phyloP scores from a whole-genome alignment of 2,888 invertebrate species.

The Agrenia bidenticulata region DNA sequence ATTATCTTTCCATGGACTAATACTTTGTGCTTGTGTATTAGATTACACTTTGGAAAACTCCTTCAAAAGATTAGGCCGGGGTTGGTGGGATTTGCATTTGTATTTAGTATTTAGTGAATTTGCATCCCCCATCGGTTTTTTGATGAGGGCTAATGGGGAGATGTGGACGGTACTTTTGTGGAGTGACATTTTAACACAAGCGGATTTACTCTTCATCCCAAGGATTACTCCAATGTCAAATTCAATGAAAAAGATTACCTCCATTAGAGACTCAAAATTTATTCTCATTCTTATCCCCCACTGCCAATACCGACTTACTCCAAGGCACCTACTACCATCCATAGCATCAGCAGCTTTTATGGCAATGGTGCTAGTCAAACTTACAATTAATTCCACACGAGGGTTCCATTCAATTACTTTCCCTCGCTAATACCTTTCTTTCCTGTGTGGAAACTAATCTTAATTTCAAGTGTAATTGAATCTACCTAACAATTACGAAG shows the following conservation, averaged over 20 bases:
- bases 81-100: too few relatives aligned
- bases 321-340: not conserved
- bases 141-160: conserved; percentile 6
- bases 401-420: too few relatives aligned
- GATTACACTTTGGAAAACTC: too few relatives aligned
- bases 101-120: not conserved
- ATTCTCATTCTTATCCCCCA: not conserved
- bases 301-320: not conserved
- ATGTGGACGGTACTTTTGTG: conserved; percentile 27
- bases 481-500: too few relatives aligned
- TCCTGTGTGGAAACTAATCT: too few relatives aligned
- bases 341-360: not conserved
- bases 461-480: too few relatives aligned
- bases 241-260: conserved; percentile 51
- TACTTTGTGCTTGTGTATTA: too few relatives aligned
- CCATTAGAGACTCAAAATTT: conserved; percentile 43
- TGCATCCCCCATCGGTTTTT: not conserved
- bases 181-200: conserved; percentile 53
- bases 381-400: too few relatives aligned
- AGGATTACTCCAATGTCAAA: conserved; percentile 51
- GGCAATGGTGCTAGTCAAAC: too few relatives aligned
- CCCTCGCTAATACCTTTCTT: too few relatives aligned
- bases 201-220: conserved; percentile 49
- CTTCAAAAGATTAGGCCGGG: too few relatives aligned
- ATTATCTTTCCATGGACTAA: too few relatives aligned